A percentile compares a stretch with the other conserved stretches of the same genome.
Evolutionary conservation across 1,140 invertebrate genomes (phyloP).

Genomic region (Drosophila sp.): DNA sequence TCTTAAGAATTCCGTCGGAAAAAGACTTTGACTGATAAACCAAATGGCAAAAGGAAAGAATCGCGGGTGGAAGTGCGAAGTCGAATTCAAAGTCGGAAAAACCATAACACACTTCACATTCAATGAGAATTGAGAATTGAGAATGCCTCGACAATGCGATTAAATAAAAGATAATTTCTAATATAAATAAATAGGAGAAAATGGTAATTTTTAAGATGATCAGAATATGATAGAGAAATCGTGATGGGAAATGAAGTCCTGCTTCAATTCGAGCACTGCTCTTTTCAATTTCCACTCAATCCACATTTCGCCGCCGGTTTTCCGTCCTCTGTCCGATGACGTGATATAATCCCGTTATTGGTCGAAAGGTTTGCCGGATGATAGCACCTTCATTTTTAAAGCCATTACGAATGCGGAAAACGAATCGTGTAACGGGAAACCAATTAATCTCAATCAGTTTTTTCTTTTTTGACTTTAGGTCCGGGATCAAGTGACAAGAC

Average conservation of each 20-base stretch:
- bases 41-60: slow-evolving; percentile 47
- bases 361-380: slow-evolving; percentile 19
- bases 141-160: slow-evolving; percentile 46
- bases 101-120: slow-evolving; percentile 59
- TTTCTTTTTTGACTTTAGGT: slow-evolving; percentile 37
- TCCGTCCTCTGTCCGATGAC: slow-evolving; percentile 9
- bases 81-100: no score
- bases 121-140: slow-evolving; percentile 58
- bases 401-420: slow-evolving; percentile 45
- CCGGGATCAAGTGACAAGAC: slow-evolving; percentile 78
- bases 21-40: slow-evolving; percentile 57
- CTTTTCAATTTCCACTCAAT: slow-evolving; percentile 22
- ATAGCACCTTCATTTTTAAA: slow-evolving; percentile 33
- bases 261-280: not conserved
- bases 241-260: slow-evolving; percentile 29
- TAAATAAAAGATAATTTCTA: slow-evolving; percentile 74
- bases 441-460: slow-evolving; percentile 80
- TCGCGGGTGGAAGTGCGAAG: not conserved
- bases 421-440: slow-evolving; percentile 68
- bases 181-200: slow-evolving; percentile 64
- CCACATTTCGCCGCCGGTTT: not conserved
- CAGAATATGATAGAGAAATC: slow-evolving; percentile 41
- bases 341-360: slow-evolving; percentile 65
- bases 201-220: slow-evolving; percentile 35
- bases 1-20: slow-evolving; percentile 52